Conservation (phyloP, 2,113 vertebrate species). For the Philantomba maxwellii region DNA sequence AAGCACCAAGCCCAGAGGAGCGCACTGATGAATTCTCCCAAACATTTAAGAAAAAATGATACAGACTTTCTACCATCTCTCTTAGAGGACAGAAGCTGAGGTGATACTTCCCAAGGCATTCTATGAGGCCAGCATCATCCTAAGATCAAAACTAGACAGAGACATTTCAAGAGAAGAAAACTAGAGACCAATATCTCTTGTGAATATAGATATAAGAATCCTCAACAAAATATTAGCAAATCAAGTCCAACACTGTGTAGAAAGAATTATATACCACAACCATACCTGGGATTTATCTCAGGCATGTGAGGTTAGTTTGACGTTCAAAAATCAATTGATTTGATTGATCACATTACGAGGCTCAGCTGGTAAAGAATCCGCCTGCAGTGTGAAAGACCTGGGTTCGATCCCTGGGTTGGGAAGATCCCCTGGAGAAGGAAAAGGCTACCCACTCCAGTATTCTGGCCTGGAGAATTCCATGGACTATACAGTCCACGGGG, state of each 20-base stretch:
- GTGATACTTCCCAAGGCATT: neutral
- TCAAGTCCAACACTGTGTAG: neutral
- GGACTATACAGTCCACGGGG: neutral
- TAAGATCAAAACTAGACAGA: neutral
- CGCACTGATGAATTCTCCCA: neutral
- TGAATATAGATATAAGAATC: neutral
- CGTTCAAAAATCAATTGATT: neutral
- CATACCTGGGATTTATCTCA: neutral
- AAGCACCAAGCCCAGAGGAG: neutral
- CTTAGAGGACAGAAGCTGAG: neutral
- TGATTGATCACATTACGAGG: neutral
- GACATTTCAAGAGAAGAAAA: neutral
- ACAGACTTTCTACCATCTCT: neutral
- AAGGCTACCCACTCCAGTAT: neutral
- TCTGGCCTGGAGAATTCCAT: neutral
- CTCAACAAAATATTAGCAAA: neutral
- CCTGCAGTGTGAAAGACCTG: neutral
- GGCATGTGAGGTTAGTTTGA: neutral
- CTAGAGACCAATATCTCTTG: neutral
- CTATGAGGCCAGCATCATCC: neutral
- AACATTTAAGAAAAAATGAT: neutral
- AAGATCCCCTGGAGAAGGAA: neutral
- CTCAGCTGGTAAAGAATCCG: neutral
- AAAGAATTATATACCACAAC: neutral
- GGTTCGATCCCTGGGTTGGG: neutral